Evolutionary conservation across 2,888 invertebrate species (phyloP), one percentile per base, ranked within the genome.

Genomic region (Philhelius pedissequus): DNA sequence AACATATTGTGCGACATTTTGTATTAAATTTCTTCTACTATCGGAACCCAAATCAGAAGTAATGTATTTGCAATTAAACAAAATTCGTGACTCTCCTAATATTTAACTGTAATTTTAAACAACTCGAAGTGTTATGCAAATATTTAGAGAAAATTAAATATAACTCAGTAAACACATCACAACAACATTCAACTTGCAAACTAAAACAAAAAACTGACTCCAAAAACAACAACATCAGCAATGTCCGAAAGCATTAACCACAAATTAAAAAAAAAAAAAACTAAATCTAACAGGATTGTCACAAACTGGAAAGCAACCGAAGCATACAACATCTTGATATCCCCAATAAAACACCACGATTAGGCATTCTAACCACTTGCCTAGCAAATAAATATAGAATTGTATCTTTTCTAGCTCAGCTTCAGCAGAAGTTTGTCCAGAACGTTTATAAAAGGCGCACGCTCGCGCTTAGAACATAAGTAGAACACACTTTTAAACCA

Each of bases 331-430:
- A 69, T 78, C 78, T 78, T 74, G 78, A 78, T 83, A 75, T 79
- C 66, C 74, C 64, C 52, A 83, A 78, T 83, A 79, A 74, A 78
- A 83, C 78, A 83, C 78, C 69, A 74, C 74, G 74, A 83, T 83
- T 74, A 74, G 54, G 48, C 62, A 54, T 68, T 35, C 32, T 45
- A 43, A 43, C 73, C 48, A 70, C 83, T 70, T 35, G 30, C 43
- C 66, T 48, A 60, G 43, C 38, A 62, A 62, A 66, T 75, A 68
- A 62, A 80, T 56, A 30, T 35, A 32, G 11, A 20, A 35, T 35
- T 18, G 38, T 52, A 52, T 79, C 60, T 64, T 70, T 75, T 38
- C 15, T 43, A 64, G 22, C 22, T 40, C 40, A 70, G 43, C 15
- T 20, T 40, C 25, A 15, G 38, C 18, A 60, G 60, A 25, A 40